These are phyloP conservation scores for Carposina sasakii DNA, from an alignment of 1,140 invertebrate species.

Conservation along the genomic window DNA sequence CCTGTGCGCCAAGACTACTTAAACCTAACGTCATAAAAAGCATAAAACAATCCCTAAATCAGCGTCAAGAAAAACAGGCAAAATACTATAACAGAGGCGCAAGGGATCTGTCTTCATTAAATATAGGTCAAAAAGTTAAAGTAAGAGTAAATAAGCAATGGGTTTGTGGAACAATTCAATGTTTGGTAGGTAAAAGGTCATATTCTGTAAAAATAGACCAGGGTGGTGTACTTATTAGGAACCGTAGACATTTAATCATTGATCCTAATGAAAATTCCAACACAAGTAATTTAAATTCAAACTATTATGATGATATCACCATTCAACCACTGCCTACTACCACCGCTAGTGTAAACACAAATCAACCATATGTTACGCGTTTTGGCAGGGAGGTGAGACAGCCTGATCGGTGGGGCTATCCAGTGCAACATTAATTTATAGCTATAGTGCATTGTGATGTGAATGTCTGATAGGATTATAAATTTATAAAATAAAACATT, in stretches of 20 bases:
- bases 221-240: conserved; percentile 5
- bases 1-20: neutral
- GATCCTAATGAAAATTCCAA: conserved; percentile 1
- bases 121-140: conserved; percentile 8
- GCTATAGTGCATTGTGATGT: no score
- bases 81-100: conserved; percentile 5
- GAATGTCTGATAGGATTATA: no score
- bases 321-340: no score
- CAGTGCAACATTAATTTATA: no score
- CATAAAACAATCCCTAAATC: neutral
- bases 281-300: no score
- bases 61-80: conserved; percentile 2
- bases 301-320: no score
- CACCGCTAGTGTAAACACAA: no score
- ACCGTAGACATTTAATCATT: conserved; percentile 7
- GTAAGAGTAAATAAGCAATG: neutral
- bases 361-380: no score
- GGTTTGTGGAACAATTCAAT: neutral
- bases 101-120: neutral
- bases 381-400: no score
- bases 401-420: no score
- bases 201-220: conserved; percentile 2
- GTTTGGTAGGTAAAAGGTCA: neutral
- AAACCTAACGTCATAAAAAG: conserved; percentile 7
- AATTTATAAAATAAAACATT: no score